phyloP scores from a whole-genome alignment of 2,113 vertebrate species.

The Parus major region DNA sequence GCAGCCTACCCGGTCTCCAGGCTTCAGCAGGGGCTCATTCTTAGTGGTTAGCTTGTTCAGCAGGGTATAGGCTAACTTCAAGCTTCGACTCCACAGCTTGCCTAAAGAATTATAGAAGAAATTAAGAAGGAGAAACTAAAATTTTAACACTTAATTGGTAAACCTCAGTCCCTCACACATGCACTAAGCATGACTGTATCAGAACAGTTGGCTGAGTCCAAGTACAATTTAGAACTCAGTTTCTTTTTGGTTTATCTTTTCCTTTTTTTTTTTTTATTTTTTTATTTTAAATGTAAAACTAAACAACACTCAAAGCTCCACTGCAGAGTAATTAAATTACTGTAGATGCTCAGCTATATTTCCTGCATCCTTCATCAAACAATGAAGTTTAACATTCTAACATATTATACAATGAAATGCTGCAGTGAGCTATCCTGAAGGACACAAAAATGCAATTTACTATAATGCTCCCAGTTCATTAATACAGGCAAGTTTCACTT shows the following conservation, averaged over 20 bases:
- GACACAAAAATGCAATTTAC: not conserved
- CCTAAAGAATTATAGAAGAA: constrained; percentile 71
- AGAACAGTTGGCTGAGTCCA: not conserved
- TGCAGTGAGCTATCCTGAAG: not conserved
- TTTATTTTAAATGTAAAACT: not conserved
- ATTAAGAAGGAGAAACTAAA: not conserved
- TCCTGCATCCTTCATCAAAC: not conserved
- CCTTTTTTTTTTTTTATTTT: not conserved
- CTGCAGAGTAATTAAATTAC: not conserved
- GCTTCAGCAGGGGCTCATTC: constrained; percentile 88
- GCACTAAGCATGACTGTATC: not conserved
- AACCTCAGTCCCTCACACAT: not conserved
- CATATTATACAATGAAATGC: not conserved
- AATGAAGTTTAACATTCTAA: not conserved
- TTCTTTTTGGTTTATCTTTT: not conserved
- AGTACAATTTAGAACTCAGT: not conserved
- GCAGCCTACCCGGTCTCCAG: constrained; percentile 90
- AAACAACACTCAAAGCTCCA: not conserved
- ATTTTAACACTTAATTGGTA: not conserved
- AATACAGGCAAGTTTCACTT: not conserved
- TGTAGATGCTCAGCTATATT: not conserved
- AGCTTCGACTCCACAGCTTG: constrained; percentile 94
- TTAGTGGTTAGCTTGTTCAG: constrained; percentile 91
- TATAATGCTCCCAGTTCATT: not conserved
- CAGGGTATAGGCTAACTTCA: constrained; percentile 93